These are phyloP conservation scores for Cylindroiulus punctatus DNA, from an alignment of 2,888 invertebrate genomes.

Conservation along the genomic window DNA sequence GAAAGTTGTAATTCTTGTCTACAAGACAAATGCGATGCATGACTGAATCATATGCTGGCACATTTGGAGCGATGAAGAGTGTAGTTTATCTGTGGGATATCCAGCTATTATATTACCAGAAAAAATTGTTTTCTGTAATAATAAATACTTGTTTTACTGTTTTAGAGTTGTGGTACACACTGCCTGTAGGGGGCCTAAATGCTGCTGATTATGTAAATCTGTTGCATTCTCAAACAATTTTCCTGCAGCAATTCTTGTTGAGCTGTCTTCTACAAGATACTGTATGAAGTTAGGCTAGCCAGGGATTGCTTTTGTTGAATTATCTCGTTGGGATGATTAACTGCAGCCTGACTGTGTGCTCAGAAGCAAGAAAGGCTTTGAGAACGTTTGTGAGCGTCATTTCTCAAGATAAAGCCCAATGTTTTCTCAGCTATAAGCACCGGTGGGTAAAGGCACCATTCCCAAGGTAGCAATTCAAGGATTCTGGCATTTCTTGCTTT, in stretches of 20 bases:
- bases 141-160: no score
- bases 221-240: background rate
- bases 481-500: background rate
- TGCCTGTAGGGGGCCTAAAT: no score
- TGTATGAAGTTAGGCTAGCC: background rate
- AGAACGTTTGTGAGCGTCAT: background rate
- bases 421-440: background rate
- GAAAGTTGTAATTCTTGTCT: no score
- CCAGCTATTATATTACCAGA: no score
- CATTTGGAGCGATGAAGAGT: no score
- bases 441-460: background rate
- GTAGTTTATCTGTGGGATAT: no score
- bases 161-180: no score
- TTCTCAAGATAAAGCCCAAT: background rate
- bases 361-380: background rate
- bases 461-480: background rate
- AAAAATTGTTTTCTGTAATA: no score
- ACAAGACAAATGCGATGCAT: no score
- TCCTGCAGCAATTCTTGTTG: background rate
- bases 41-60: no score
- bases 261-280: background rate
- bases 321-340: background rate
- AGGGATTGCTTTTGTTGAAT: background rate
- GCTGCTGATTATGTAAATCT: background rate
- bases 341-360: background rate